These are phyloP conservation scores for Asarcornis scutulata DNA, from an alignment of 2,113 vertebrate genomes.

Conservation along the genomic window DNA sequence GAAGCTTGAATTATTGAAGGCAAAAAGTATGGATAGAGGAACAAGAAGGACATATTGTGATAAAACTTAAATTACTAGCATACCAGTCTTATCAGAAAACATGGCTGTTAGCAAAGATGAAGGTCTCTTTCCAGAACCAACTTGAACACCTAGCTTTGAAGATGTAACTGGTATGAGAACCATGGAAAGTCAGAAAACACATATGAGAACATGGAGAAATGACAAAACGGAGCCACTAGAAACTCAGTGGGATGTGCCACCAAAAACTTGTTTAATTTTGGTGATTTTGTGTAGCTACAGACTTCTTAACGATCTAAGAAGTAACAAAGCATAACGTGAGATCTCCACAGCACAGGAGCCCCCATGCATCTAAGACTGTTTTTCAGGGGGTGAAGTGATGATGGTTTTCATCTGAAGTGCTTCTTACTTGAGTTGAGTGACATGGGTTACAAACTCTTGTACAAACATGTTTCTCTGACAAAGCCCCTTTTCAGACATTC, in stretches of 20 bases:
- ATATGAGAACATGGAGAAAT: background rate
- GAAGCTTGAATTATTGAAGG: background rate
- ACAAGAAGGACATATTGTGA: background rate
- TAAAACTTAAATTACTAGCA: background rate
- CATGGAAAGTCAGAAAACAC: background rate
- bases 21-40: background rate
- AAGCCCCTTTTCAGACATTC: background rate
- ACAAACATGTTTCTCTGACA: background rate
- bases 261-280: background rate
- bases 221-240: background rate
- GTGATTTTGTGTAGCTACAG: background rate
- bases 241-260: background rate
- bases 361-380: background rate
- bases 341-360: background rate
- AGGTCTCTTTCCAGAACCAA: background rate
- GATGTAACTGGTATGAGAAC: background rate
- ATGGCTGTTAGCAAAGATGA: background rate
- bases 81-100: background rate
- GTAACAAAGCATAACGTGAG: background rate
- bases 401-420: background rate
- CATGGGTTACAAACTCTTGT: background rate
- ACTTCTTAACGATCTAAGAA: background rate
- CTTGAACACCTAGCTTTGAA: background rate
- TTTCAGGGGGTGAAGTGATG: fast-evolving
- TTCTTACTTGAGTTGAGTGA: background rate